Evolutionary conservation across 2,888 invertebrate genomes (phyloP).

Genomic region (Ferrisia virgata): DNA sequence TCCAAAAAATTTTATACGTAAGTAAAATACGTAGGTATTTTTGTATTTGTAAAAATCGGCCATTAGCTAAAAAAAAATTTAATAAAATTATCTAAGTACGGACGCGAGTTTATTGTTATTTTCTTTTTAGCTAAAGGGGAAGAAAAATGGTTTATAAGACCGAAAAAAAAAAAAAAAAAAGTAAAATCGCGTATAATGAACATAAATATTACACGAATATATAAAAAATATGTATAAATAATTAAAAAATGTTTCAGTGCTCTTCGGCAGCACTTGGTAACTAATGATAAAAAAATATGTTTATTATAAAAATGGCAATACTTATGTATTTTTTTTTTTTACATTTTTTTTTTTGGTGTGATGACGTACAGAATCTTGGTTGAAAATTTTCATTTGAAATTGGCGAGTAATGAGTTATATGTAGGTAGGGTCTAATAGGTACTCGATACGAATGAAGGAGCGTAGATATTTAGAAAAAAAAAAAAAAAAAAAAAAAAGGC

Average conservation of each 20-base stretch:
- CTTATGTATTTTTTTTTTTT: no score
- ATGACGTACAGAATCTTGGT: no score
- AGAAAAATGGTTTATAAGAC: no score
- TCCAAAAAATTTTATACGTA: neutral
- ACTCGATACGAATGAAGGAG: no score
- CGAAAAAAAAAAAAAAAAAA: neutral
- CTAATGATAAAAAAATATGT: neutral
- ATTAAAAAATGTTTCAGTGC: neutral
- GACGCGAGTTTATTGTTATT: neutral
- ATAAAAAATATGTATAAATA: neutral
- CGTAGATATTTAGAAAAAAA: no score
- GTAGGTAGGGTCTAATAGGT: no score
- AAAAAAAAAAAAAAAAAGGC: neutral
- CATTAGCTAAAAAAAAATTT: neutral
- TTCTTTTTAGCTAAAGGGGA: neutral
- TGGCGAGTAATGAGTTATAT: no score
- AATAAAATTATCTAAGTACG: constrained; percentile 5
- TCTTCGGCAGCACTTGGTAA: neutral
- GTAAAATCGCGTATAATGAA: neutral
- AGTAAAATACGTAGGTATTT: neutral
- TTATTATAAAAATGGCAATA: neutral
- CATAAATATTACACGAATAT: neutral
- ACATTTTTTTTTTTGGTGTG: neutral
- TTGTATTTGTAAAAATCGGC: neutral
- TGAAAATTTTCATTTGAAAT: no score